Conservation (phyloP, 2,113 vertebrate genomes). For the Actenoides lindsayi region DNA sequence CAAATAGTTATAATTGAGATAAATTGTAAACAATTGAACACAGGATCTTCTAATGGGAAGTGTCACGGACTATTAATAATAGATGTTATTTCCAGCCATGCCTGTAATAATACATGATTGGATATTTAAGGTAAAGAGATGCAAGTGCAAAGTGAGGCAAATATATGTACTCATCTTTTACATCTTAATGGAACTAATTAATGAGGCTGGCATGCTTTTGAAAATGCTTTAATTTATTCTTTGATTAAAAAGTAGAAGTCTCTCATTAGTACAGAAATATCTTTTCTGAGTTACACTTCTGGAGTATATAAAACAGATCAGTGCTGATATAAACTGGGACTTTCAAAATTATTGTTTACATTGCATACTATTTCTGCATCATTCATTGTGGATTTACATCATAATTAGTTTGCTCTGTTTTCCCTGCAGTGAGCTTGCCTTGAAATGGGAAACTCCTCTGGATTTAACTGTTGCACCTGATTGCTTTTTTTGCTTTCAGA, state of each 20-base stretch:
- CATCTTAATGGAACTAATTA: constrained; percentile 67
- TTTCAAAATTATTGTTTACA: constrained; percentile 66
- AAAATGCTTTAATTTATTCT: constrained; percentile 60
- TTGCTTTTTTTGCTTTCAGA: constrained; percentile 36
- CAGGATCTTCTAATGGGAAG: neutral
- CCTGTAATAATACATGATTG: constrained; percentile 21
- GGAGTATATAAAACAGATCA: constrained; percentile 52
- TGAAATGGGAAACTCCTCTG: constrained; percentile 49
- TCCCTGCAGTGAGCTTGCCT: constrained; percentile 45
- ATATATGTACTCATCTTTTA: constrained; percentile 45
- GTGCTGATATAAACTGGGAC: constrained; percentile 48
- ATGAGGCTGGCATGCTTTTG: constrained; percentile 56
- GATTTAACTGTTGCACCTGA: constrained; percentile 63
- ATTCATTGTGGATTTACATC: constrained; percentile 62
- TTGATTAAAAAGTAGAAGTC: constrained; percentile 62
- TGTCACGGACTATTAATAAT: constrained; percentile 45
- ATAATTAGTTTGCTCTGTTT: constrained; percentile 60
- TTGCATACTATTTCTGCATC: constrained; percentile 48
- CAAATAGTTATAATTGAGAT: neutral
- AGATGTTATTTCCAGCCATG: constrained; percentile 19
- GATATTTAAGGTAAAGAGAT: constrained; percentile 55
- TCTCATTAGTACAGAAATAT: constrained; percentile 58
- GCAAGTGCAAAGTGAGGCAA: constrained; percentile 11
- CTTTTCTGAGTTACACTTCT: constrained; percentile 56
- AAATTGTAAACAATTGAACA: constrained; percentile 3